Conservation (phyloP, 2,888 invertebrate species). For the Steromphala cineraria region DNA sequence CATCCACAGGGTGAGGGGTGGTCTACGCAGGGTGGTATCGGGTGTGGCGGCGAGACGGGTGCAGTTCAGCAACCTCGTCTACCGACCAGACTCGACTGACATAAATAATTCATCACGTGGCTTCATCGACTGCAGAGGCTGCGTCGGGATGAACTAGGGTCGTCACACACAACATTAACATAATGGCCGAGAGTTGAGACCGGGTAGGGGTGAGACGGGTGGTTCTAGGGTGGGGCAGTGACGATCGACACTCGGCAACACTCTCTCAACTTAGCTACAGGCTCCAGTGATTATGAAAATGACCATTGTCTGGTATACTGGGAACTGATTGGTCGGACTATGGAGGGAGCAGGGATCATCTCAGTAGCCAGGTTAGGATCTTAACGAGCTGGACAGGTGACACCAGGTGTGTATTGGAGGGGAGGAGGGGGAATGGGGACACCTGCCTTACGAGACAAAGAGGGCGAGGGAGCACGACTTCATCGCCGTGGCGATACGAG, state of each 20-base stretch:
- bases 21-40: neutral
- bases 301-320: slow-evolving; percentile 2
- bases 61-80: neutral
- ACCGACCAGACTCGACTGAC: neutral
- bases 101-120: slow-evolving; percentile 15
- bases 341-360: neutral
- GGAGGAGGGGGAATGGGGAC: neutral
- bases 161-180: neutral
- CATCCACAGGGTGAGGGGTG: too few species aligned
- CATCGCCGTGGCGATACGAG: neutral
- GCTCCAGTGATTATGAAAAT: slow-evolving; percentile 1
- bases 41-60: neutral
- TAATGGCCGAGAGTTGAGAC: neutral
- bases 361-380: neutral
- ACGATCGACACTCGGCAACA: too few species aligned
- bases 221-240: neutral
- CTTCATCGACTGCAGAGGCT: neutral
- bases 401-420: neutral
- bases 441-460: neutral
- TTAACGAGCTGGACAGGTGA: neutral
- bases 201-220: neutral
- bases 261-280: too few species aligned
- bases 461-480: neutral
- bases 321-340: neutral
- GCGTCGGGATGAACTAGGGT: neutral